A percentile compares a stretch with the other conserved stretches of the same genome.
Conservation (phyloP, 2,113 vertebrate genomes). For the Nasalis larvatus region DNA sequence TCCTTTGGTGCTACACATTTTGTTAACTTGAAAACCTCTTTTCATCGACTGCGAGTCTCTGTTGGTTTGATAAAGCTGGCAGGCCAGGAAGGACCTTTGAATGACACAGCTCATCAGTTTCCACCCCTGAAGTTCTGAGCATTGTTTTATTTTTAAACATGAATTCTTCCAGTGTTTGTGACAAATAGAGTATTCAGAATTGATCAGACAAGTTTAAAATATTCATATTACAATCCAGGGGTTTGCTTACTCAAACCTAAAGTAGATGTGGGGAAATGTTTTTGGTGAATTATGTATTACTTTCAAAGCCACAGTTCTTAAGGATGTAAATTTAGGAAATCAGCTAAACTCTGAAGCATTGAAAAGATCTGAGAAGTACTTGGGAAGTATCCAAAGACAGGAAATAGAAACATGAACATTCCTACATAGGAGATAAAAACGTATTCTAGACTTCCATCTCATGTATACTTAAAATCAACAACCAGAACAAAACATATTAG, state of each 20-base stretch:
- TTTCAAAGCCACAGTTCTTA: neutral
- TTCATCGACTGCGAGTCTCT: neutral
- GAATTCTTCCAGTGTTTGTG: neutral
- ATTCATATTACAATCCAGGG: neutral
- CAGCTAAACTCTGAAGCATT: neutral
- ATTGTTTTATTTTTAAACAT: slow-evolving; percentile 23
- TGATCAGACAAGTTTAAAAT: neutral
- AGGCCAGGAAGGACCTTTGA: neutral
- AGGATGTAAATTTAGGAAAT: slow-evolving; percentile 12
- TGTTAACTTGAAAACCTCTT: neutral
- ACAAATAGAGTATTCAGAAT: slow-evolving; percentile 2
- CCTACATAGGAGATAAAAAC: neutral
- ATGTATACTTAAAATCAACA: neutral
- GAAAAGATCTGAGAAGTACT: neutral
- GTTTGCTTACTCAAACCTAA: neutral
- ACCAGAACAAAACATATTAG: neutral
- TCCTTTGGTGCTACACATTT: neutral
- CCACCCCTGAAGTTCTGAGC: neutral
- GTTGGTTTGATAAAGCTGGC: neutral
- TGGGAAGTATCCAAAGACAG: neutral
- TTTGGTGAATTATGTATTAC: neutral
- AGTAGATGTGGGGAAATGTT: neutral
- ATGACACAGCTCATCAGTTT: neutral
- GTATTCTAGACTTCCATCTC: neutral
- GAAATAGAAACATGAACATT: neutral